Percentiles rank a stretch among this genome's conserved stretches.
Evolutionary conservation across 2,888 invertebrate genomes (phyloP).

Genomic region (Eustalomyia histrio): DNA sequence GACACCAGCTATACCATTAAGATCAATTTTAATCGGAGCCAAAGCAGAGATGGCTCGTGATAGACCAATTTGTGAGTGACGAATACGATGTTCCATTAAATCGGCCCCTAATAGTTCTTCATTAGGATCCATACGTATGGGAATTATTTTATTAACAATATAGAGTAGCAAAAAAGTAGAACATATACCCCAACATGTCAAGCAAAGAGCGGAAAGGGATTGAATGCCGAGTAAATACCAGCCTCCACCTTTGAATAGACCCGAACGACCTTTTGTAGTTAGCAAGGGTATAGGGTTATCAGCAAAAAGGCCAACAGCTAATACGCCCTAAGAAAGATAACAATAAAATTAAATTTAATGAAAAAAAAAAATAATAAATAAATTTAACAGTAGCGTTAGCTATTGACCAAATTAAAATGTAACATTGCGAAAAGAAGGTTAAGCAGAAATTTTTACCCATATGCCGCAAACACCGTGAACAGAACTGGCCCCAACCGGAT

Average conservation of each 20-base stretch:
- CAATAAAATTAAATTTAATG: neutral
- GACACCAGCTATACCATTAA: constrained; percentile 74
- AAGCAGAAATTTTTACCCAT: constrained; percentile 81
- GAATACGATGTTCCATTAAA: constrained; percentile 90
- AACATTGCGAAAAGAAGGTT: too few relatives aligned
- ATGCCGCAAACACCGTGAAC: constrained; percentile 91
- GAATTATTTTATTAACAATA: constrained; percentile 87
- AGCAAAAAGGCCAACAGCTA: constrained; percentile 93
- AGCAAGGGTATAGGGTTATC: constrained; percentile 89
- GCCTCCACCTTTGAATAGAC: constrained; percentile 91
- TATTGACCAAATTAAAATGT: neutral
- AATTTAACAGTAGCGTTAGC: neutral
- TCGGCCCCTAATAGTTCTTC: constrained; percentile 94
- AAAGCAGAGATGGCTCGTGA: constrained; percentile 88
- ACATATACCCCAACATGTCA: constrained; percentile 86
- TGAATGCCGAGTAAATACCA: constrained; percentile 93
- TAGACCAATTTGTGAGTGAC: constrained; percentile 84
- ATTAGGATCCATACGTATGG: constrained; percentile 91
- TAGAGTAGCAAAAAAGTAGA: constrained; percentile 88
- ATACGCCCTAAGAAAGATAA: constrained; percentile 57
- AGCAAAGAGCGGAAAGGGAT: constrained; percentile 85
- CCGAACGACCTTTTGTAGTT: constrained; percentile 88
- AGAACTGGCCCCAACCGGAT: constrained; percentile 93
- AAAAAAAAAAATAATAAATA: neutral
- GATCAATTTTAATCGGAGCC: constrained; percentile 82